A percentile compares a stretch with the other conserved stretches of the same genome.
Conservation (phyloP, 2,113 vertebrate species). For the Pardalotus punctatus region DNA sequence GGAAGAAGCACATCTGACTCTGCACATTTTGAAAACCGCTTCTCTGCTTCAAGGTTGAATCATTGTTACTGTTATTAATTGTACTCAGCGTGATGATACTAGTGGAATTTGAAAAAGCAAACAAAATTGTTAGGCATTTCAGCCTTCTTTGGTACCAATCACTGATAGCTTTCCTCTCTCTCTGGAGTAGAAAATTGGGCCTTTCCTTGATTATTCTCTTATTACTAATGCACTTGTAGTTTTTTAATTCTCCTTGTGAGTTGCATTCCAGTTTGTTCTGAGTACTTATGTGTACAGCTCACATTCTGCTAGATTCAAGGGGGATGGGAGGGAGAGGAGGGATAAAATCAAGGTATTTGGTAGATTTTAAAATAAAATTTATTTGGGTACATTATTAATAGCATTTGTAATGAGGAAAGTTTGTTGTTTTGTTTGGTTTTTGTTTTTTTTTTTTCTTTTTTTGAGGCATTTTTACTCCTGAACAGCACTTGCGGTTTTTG, state of each 20-base stretch:
- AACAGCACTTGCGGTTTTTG: conserved; percentile 88
- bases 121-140: not conserved
- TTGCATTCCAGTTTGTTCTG: not conserved
- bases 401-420: not conserved
- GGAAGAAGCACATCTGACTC: not conserved
- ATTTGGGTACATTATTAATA: not conserved
- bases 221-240: not conserved
- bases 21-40: not conserved
- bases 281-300: not conserved
- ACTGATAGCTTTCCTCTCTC: not conserved
- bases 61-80: not conserved
- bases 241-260: not conserved
- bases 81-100: not conserved
- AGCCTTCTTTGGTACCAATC: not conserved
- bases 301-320: not conserved
- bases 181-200: not conserved
- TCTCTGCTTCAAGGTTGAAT: not conserved
- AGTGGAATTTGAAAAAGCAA: not conserved
- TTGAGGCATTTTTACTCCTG: conserved; percentile 87
- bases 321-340: not conserved
- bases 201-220: not conserved
- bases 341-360: not conserved
- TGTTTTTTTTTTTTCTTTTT: not conserved
- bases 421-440: not conserved
- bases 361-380: not conserved